Evolutionary conservation across 1,140 invertebrate genomes (phyloP).

Genomic region (Plutomurus gul): DNA sequence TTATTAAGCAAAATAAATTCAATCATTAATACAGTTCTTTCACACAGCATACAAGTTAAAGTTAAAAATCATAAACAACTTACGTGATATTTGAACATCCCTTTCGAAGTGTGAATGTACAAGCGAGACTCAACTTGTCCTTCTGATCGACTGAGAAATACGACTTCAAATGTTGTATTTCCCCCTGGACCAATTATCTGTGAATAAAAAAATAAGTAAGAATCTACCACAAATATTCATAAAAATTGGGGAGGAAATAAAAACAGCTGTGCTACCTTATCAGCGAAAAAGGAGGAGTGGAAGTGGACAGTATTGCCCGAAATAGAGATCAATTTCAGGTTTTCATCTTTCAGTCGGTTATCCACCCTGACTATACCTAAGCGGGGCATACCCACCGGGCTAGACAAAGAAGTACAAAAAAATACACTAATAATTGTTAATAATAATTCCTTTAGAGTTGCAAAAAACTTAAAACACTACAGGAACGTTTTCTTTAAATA

Average conservation of each 20-base stretch:
- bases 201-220: constrained; percentile 46
- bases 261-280: constrained; percentile 70
- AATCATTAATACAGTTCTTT: background rate
- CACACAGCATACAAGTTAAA: background rate
- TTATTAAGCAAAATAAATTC: background rate
- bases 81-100: constrained; percentile 79
- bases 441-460: background rate
- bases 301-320: constrained; percentile 85
- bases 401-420: constrained; percentile 57
- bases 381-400: constrained; percentile 80
- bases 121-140: constrained; percentile 85
- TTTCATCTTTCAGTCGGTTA: constrained; percentile 75
- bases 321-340: constrained; percentile 81
- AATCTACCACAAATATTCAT: constrained; percentile 17
- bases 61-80: constrained; percentile 53
- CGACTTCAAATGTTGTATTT: constrained; percentile 93
- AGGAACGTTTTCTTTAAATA: too few species aligned
- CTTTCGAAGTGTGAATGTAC: constrained; percentile 91
- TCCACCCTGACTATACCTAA: constrained; percentile 77
- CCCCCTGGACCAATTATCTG: constrained; percentile 82
- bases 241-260: background rate
- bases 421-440: constrained; percentile 44
- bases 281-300: constrained; percentile 89
- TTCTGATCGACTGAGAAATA: constrained; percentile 88
- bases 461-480: constrained; percentile 37